Evolutionary conservation across 2,797 vertebrate species (phyloP).

Genomic region (Eutrigla gurnardus): DNA sequence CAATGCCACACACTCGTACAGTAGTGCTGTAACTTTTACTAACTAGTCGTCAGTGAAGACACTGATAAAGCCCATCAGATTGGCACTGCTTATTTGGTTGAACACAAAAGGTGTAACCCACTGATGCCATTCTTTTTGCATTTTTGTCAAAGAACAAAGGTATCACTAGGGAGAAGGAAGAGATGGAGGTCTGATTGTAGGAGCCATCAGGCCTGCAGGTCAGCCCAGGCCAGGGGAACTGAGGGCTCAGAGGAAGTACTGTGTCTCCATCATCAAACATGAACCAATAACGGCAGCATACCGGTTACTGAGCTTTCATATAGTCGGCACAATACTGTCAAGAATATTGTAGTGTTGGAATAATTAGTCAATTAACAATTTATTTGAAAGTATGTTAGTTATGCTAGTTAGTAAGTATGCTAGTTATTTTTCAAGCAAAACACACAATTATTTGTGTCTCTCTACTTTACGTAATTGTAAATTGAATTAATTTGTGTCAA

Average conservation of each 20-base stretch:
- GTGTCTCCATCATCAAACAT: slow-evolving; percentile 22
- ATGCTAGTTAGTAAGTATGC: too few relatives aligned
- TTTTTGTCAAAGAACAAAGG: slow-evolving; percentile 83
- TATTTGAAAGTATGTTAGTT: not conserved
- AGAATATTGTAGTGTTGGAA: not conserved
- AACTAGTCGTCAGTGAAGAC: slow-evolving; percentile 50
- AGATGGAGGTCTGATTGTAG: slow-evolving; percentile 72
- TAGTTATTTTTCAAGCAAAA: slow-evolving; percentile 2
- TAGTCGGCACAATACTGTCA: not conserved
- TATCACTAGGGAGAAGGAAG: slow-evolving; percentile 70
- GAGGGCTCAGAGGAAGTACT: slow-evolving; percentile 49
- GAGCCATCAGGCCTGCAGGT: slow-evolving; percentile 52
- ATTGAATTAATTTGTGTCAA: not conserved
- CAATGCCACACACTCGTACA: slow-evolving; percentile 3
- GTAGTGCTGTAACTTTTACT: slow-evolving; percentile 42
- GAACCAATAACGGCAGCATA: not conserved
- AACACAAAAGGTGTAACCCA: slow-evolving; percentile 68
- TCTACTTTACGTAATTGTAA: not conserved
- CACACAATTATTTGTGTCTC: not conserved
- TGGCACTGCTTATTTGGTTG: slow-evolving; percentile 68
- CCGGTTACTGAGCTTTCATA: slow-evolving; percentile 12
- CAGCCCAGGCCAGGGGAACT: slow-evolving; percentile 58
- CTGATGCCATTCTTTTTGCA: slow-evolving; percentile 66
- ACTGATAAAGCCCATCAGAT: slow-evolving; percentile 64
- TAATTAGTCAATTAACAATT: not conserved